Base-by-base conservation (phyloP, 2,888 invertebrate genomes). In the Stegana nigrithorax region DNA sequence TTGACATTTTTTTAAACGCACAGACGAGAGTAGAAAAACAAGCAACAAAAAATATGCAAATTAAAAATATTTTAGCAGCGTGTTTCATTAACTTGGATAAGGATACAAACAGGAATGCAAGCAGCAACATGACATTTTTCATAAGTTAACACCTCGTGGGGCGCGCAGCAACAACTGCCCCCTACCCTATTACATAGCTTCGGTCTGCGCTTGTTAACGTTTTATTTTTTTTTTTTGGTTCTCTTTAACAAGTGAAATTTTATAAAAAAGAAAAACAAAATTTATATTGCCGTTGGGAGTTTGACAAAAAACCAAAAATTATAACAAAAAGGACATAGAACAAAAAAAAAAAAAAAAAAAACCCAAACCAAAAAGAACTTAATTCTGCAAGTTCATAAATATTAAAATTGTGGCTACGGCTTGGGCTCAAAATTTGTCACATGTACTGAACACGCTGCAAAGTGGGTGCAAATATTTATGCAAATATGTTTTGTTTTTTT, bases 231-330 rank as follows among this genome's bases (percentile, higher is more conserved):
- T n/a, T 42, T 42, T 45, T 45, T 21, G 23, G 32, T 32, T 32
- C 19, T 19, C 12, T 23, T 21, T 26, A 55, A 55, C 53, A 55
- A 55, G 32, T 55, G 36, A 55, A 55, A 36, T 32, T 55, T 55
- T 21, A 55, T 55, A 36, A 55, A 55, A 55, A 55, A n/a, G n/a
- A n/a, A n/a, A 55, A 12, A n/a, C 32, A 55, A 55, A 55, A 55
- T 55, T 55, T 55, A 55, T 55, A 36, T 55, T 32, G 36, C 53
- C 32, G 10, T 23, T 36, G 53, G 53, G 53, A 32, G 19, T 55
- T 29, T 21, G 10, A 47, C 42, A 42, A 42, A 42, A n/a, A 42
- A 1, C 6, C 6, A 21, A 8, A 50, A 12, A 50, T 25, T n/a
- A 47, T 4, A 4, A 45, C 3, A 7, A 2, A 45, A n/a, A 4